phyloP scores from a whole-genome alignment of 1,140 invertebrate genomes.

The Mya arenaria region DNA sequence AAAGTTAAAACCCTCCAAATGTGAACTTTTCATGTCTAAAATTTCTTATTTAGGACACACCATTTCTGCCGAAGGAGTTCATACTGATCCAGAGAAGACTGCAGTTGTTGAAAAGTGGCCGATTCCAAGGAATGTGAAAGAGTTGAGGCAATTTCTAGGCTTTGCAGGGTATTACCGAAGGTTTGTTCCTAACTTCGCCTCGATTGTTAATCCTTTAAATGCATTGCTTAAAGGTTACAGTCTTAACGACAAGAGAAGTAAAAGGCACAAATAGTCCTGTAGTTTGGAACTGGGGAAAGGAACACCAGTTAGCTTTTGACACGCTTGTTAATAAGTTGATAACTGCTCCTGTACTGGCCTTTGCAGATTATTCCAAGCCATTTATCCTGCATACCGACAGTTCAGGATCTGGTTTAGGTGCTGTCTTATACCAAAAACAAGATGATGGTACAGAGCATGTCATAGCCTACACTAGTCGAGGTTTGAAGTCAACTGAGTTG shows the following conservation, averaged over 20 bases:
- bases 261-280: background rate
- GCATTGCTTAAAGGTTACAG: slow-evolving; percentile 16
- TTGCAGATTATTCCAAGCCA: slow-evolving; percentile 41
- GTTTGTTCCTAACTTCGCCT: slow-evolving; percentile 16
- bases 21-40: background rate
- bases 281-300: slow-evolving; percentile 17
- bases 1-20: slow-evolving; percentile 7
- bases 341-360: background rate
- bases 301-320: background rate
- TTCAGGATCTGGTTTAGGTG: slow-evolving; percentile 63
- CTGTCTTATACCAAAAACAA: slow-evolving; percentile 65
- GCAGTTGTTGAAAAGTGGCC: slow-evolving; percentile 23
- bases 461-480: slow-evolving; percentile 56
- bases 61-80: background rate
- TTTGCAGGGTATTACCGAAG: slow-evolving; percentile 24
- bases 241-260: background rate
- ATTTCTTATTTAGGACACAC: background rate
- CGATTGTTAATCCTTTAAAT: slow-evolving; percentile 28
- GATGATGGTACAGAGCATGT: slow-evolving; percentile 51
- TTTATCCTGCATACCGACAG: slow-evolving; percentile 62
- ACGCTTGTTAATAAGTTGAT: background rate
- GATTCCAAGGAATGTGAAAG: slow-evolving; percentile 20
- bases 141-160: slow-evolving; percentile 17
- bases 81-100: slow-evolving; percentile 5
- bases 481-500: slow-evolving; percentile 18